A percentile compares a stretch with the other conserved stretches of the same genome.
Conservation (phyloP, 2,888 invertebrate species). For the Tipula helvola region DNA sequence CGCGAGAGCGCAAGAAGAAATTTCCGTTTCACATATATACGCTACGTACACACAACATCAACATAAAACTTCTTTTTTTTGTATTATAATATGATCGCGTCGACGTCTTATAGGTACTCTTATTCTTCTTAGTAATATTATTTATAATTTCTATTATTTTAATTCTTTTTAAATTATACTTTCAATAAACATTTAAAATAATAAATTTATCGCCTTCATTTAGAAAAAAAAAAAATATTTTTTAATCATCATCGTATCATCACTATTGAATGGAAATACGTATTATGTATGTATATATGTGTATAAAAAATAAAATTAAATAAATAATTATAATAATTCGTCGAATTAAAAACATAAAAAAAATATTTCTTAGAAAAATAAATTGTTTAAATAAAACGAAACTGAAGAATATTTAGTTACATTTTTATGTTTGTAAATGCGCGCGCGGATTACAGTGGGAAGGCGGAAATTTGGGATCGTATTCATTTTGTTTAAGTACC, state of each 20-base stretch:
- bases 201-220: background rate
- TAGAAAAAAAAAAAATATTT: background rate
- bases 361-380: background rate
- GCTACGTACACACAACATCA: background rate
- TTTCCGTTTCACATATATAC: background rate
- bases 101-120: background rate
- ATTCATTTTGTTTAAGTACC: too few species aligned
- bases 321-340: background rate
- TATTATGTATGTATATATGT: background rate
- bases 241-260: background rate
- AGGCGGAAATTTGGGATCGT: background rate
- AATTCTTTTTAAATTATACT: background rate
- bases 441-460: constrained; percentile 4
- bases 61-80: background rate
- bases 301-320: background rate
- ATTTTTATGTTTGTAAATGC: background rate
- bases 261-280: background rate
- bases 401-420: background rate
- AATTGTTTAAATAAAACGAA: background rate
- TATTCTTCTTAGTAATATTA: background rate
- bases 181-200: constrained; percentile 4
- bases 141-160: constrained; percentile 4
- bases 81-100: background rate
- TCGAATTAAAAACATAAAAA: background rate
- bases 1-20: background rate